A percentile compares a stretch with the other conserved stretches of the same genome.
Evolutionary conservation across 30 jellyfish, hydroid and myxozoan genomes (phyloP).

Genomic region (Pelagia noctiluca): DNA sequence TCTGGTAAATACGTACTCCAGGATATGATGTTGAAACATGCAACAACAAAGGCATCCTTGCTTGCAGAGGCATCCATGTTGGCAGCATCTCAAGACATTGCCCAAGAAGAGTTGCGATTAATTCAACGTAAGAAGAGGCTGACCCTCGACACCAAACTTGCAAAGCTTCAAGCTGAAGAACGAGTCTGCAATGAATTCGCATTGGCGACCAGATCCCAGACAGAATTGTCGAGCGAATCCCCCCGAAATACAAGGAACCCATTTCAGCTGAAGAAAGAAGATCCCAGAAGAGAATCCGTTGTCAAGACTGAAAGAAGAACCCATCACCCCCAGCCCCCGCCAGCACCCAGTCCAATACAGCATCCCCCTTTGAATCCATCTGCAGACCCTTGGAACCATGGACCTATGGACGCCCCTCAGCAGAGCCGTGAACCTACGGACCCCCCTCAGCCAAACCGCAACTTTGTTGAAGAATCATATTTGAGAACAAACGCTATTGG

Average conservation of each 20-base stretch:
- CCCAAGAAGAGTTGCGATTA: conserved; percentile 22
- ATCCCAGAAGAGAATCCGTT: not conserved
- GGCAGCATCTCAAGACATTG: conserved; percentile 22
- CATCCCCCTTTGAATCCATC: too few species aligned
- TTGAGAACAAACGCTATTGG: not conserved
- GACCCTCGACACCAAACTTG: conserved; percentile 40
- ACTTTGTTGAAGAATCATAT: not conserved
- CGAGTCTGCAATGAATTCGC: conserved; percentile 12
- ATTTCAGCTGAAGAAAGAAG: conserved; percentile 32
- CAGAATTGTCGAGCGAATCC: conserved; percentile 1
- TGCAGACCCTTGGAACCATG: too few species aligned
- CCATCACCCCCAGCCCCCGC: not conserved
- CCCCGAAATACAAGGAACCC: conserved; percentile 13
- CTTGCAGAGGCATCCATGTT: conserved; percentile 50
- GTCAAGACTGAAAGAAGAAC: not conserved
- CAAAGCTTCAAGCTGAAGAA: conserved; percentile 20
- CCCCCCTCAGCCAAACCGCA: too few species aligned
- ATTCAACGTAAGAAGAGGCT: conserved; percentile 50
- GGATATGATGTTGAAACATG: conserved; percentile 50
- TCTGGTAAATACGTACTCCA: conserved; percentile 30
- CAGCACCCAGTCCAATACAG: too few species aligned
- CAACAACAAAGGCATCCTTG: conserved; percentile 46
- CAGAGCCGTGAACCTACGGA: not conserved
- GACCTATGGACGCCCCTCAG: not conserved
- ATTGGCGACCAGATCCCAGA: conserved; percentile 18